Evolutionary conservation across 1,140 invertebrate genomes (phyloP), one percentile per base, ranked within the genome.

Genomic region (Euwallacea similis): DNA sequence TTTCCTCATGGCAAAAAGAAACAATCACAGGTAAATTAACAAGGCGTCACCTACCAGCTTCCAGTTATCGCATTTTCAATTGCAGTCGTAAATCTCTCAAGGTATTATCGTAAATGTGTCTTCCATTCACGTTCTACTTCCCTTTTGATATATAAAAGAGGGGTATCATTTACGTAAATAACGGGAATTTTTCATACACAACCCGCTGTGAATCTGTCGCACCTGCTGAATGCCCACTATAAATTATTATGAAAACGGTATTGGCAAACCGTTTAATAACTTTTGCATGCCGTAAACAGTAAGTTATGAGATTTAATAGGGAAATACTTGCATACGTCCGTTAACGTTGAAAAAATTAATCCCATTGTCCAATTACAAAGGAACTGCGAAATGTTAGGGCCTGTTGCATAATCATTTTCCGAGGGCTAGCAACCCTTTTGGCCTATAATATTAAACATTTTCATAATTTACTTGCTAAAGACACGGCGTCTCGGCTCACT

Each of bases 81-180:
- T 33, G 21, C 21, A 33, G 21, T 33, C 21, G 21, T 33, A 33
- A 33, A 33, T 33, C 33, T 41, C 15, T 21, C 10, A 6, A 59
- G n/a, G 7, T 13, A 11, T 50, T 50, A 50, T 50, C 47, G 47
- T 13, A 13, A 50, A 50, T 50, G 47, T 10, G 10, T 11, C 47
- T 11, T 50, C 47, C 13, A 50, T 9, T 42, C 33, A 33, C 42
- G 33, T 13, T 60, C 41, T 43, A 13, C 9, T 60, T 60, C 42
- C 41, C 42, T 60, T 60, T 43, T 60, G 58, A 60, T 60, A 42
- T 60, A 60, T 60, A 41, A 60, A 60, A 60, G 15, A 60, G 15
- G 16, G 16, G 41, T 2, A 60, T 41, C 58, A 33, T 60, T 60
- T 60, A 33, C 16, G 58, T 60, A 60, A 60, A 60, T 60, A 60